Evolutionary conservation across 2,797 vertebrate species (phyloP).

Genomic region (Halcyon leucocephala): DNA sequence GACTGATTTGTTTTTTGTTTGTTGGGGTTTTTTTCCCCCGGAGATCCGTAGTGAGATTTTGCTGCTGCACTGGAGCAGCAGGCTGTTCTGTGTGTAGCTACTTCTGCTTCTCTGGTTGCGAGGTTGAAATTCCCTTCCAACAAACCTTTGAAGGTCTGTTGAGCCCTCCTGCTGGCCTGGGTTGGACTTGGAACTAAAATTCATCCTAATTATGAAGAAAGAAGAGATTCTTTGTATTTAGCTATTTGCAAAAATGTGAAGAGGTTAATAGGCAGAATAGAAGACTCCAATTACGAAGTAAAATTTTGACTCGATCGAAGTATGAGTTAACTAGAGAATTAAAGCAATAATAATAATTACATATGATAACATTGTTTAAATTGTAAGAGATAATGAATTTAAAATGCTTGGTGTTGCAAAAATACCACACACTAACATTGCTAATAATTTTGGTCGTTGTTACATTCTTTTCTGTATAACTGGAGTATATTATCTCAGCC

Average conservation of each 20-base stretch:
- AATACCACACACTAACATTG: background rate
- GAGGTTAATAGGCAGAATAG: slow-evolving; percentile 25
- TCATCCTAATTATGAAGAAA: background rate
- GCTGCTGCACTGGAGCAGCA: background rate
- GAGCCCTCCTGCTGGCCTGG: background rate
- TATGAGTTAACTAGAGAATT: slow-evolving; percentile 22
- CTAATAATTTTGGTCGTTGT: background rate
- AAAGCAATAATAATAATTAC: slow-evolving; percentile 25
- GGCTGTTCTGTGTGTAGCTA: background rate
- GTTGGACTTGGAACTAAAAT: background rate
- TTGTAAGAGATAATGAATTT: background rate
- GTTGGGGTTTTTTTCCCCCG: too few species aligned
- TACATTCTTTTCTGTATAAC: background rate
- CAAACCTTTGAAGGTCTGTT: background rate
- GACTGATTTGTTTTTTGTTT: background rate
- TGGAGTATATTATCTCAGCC: background rate
- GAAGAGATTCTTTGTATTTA: background rate
- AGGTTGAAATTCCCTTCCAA: background rate
- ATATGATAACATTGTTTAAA: background rate
- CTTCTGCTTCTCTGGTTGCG: background rate
- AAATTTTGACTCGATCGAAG: slow-evolving; percentile 25
- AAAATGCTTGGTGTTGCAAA: background rate
- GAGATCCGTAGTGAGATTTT: background rate
- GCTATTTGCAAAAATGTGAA: background rate
- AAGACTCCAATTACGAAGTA: slow-evolving; percentile 26